Evolutionary conservation across 1,140 invertebrate species (phyloP), one percentile per base, ranked within the genome.

Genomic region (Theocolax elegans): DNA sequence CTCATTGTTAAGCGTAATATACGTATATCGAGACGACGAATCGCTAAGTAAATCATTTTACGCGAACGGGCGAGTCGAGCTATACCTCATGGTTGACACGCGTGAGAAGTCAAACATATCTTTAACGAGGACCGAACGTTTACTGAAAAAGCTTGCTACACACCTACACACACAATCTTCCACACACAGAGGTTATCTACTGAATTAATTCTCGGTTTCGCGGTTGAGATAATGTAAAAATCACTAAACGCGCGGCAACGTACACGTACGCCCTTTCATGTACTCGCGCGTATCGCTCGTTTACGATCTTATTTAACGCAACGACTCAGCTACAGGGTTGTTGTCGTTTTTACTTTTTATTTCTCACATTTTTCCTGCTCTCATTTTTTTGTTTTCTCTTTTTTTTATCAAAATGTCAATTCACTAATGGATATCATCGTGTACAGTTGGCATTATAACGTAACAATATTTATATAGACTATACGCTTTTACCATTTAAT

Each of bases 121-220:
- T 25, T 40, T 65, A 65, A 40, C 48, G 62, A 65, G 46, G 17
- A 38, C 29, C 29, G 19, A 42, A 42, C 35, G 23, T 67, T 67
- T 67, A 31, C 25, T 44, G 40, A 44, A 42, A 48, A 48, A 56
- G n/a, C 15, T 10, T 17, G 25, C 48, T 19, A 29, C 21, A 44
- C 17, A 46, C 12, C 6, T 19, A 46, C 17, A n/a, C n/a, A n/a
- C n/a, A n/a, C n/a, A n/a, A n/a, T n/a, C n/a, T n/a, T n/a, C n/a
- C n/a, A n/a, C n/a, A 67, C 53, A 27, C 2, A 17, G 29, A 1
- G n/a, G 44, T 67, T 68, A 68, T 68, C 66, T 51, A 49, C 35
- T 68, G 66, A 68, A 68, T 68, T 67, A 67, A 67, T 67, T 67
- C 29, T n/a, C 2, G 12, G 27, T 17, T n/a, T n/a, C 1, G 9